phyloP scores from a whole-genome alignment of 30 jellyfish, hydroid and myxozoan species.

The Turritopsis dohrnii region DNA sequence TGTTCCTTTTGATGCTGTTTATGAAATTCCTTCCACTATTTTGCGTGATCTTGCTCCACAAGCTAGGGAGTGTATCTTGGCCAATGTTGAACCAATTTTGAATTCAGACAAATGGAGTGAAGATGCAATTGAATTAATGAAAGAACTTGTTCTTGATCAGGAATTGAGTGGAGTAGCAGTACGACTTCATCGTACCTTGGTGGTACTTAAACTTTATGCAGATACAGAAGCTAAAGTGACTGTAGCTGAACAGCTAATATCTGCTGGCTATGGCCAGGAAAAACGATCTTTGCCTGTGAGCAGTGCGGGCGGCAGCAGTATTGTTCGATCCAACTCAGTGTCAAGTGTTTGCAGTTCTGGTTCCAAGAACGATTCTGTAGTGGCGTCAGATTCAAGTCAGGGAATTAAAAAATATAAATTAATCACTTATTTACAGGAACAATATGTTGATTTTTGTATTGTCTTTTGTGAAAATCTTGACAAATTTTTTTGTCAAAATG shows the following conservation, averaged over 20 bases:
- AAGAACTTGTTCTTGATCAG: slow-evolving; percentile 61
- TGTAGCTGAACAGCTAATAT: slow-evolving; percentile 69
- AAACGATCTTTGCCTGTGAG: slow-evolving; percentile 34
- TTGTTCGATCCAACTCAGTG: slow-evolving; percentile 27
- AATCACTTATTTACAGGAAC: slow-evolving; percentile 19
- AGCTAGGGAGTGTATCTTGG: slow-evolving; percentile 69
- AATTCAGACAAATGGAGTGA: slow-evolving; percentile 62
- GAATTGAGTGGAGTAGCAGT: slow-evolving; percentile 75
- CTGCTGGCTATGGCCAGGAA: slow-evolving; percentile 83
- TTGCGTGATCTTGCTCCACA: slow-evolving; percentile 63
- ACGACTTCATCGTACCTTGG: slow-evolving; percentile 44
- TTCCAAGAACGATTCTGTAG: slow-evolving; percentile 39
- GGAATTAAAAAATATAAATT: slow-evolving; percentile 4
- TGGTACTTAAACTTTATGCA: slow-evolving; percentile 48
- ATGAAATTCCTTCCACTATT: slow-evolving; percentile 37
- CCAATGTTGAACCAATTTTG: slow-evolving; percentile 71
- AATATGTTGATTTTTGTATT: slow-evolving; percentile 52
- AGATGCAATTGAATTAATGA: slow-evolving; percentile 60
- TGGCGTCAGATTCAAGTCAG: slow-evolving; percentile 28
- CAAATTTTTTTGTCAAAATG: slow-evolving; percentile 66
- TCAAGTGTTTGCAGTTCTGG: slow-evolving; percentile 16
- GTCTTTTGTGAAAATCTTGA: slow-evolving; percentile 43
- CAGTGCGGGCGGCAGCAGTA: slow-evolving; percentile 39
- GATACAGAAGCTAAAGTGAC: slow-evolving; percentile 45
- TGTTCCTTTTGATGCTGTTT: slow-evolving; percentile 24